These are phyloP conservation scores for Rattus rattus DNA, from an alignment of 2,113 vertebrate species.

Conservation along the genomic window DNA sequence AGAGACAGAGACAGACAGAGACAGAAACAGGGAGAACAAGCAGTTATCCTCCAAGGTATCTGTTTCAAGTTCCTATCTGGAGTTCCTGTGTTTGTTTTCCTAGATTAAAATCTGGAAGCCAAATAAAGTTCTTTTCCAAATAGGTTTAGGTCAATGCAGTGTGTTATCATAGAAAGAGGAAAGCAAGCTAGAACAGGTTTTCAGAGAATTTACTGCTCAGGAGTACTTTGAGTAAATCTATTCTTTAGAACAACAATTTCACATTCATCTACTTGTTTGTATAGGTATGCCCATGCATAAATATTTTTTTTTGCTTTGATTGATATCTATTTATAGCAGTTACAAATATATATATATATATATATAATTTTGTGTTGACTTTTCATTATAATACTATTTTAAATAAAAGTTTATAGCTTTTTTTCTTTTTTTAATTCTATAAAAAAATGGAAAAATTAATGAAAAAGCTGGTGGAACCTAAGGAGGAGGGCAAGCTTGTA, in stretches of 20 bases:
- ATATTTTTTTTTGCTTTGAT: neutral
- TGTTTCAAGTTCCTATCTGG: neutral
- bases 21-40: neutral
- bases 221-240: neutral
- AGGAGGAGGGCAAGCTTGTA: too few species aligned
- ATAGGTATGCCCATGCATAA: neutral
- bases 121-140: neutral
- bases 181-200: neutral
- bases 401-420: neutral
- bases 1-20: too few species aligned
- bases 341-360: neutral
- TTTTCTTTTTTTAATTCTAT: neutral
- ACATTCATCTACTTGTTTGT: neutral
- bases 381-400: neutral
- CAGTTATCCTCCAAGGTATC: neutral
- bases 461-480: too few species aligned
- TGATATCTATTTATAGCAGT: neutral
- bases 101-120: neutral
- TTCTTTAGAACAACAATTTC: neutral
- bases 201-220: too few species aligned
- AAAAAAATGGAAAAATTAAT: neutral
- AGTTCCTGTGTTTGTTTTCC: neutral
- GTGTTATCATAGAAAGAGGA: neutral
- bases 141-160: neutral
- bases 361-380: neutral